A percentile compares a stretch with the other conserved stretches of the same genome.
Evolutionary conservation across 2,797 vertebrate species (phyloP).

Genomic region (Enoplosus armatus): DNA sequence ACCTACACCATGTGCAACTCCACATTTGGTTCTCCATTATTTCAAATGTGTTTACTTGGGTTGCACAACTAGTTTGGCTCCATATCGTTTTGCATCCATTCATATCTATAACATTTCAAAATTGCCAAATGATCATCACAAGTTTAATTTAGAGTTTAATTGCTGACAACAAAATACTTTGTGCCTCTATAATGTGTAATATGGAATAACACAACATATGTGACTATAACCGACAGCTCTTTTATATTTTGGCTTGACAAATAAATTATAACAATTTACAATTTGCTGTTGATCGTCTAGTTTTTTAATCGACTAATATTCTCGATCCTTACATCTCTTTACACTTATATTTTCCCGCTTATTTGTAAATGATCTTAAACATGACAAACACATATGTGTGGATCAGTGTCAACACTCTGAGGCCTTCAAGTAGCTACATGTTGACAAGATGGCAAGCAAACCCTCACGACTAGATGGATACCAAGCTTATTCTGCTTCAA

Average conservation of each 20-base stretch:
- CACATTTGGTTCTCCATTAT: background rate
- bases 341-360: rapidly evolving
- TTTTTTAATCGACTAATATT: background rate
- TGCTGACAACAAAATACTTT: background rate
- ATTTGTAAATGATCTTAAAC: background rate
- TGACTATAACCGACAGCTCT: background rate
- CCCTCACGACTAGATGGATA: background rate
- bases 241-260: background rate
- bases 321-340: rapidly evolving
- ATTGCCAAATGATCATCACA: background rate
- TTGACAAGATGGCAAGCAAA: constrained; percentile 34
- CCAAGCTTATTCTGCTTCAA: background rate
- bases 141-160: background rate
- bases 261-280: background rate
- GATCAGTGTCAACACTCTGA: constrained; percentile 33
- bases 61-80: background rate
- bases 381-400: background rate
- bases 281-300: background rate
- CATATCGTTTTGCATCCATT: background rate
- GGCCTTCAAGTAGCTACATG: constrained; percentile 49
- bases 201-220: background rate
- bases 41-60: background rate
- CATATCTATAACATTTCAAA: background rate
- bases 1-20: background rate
- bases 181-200: background rate